Evolutionary conservation across 2,113 vertebrate species (phyloP).

Genomic region (Arothron firmamentum): DNA sequence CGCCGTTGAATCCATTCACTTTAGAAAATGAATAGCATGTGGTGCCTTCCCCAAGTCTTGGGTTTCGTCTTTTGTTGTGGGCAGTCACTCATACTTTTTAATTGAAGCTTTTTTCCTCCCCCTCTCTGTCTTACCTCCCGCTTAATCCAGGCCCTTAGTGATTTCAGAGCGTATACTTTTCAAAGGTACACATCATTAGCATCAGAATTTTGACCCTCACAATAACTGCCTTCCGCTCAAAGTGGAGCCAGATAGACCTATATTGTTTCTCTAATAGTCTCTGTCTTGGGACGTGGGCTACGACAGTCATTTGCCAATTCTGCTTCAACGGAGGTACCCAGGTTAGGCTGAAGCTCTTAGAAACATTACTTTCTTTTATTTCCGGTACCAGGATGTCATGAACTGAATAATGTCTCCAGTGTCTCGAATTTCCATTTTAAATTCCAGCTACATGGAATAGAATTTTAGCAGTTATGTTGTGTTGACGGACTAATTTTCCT

Average conservation of each 20-base stretch:
- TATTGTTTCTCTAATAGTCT: conserved; percentile 41
- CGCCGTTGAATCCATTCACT: conserved; percentile 51
- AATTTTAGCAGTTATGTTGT: not conserved
- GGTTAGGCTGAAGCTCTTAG: not conserved
- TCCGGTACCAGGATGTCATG: not conserved
- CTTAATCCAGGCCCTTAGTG: conserved; percentile 41
- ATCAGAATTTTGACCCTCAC: conserved; percentile 48
- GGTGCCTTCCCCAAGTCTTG: conserved; percentile 56
- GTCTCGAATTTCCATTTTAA: conserved; percentile 1
- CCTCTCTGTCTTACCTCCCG: conserved; percentile 19
- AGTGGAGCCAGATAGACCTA: conserved; percentile 36
- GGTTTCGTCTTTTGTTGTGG: conserved; percentile 69
- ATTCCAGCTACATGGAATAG: not conserved
- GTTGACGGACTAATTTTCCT: not conserved
- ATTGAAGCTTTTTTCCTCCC: conserved; percentile 53
- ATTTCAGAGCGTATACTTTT: conserved; percentile 61
- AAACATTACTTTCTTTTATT: conserved; percentile 14
- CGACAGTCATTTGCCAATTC: conserved; percentile 17
- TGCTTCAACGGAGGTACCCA: not conserved
- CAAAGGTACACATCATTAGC: conserved; percentile 63
- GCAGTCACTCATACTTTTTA: conserved; percentile 61
- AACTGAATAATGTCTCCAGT: not conserved
- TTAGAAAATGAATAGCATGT: conserved; percentile 68
- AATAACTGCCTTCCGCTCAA: conserved; percentile 39
- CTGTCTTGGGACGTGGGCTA: conserved; percentile 19